Base-by-base conservation (phyloP, 2,888 invertebrate species). In the Vanessa cardui region DNA sequence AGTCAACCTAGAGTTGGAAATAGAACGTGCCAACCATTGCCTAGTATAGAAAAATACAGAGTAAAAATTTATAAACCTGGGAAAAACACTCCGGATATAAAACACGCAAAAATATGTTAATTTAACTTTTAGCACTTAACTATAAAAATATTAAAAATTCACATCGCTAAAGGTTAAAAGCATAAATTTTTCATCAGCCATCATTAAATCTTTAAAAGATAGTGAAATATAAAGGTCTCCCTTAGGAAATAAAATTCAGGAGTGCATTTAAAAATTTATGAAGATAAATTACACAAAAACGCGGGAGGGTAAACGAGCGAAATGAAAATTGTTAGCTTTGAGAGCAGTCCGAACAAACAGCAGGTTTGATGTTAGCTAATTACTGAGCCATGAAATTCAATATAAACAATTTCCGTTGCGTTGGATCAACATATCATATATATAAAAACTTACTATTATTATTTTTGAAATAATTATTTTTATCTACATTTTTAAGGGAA, bases 361-460 rank as follows among this genome's bases (percentile, higher is more conserved):
- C 70, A 59, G 69, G 69, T 67, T 68, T 69, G 74, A 77, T 77
- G 78, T 81, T 80, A 75, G 78, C 77, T 81, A 82, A 84, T 85
- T 84, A 81, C 80, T 71, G 76, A 75, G 72, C 77, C 79, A 75
- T 82, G 81, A 82, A 80, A 85, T 76, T 79, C 73, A 79, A 81
- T 78, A 75, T 73, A 77, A 77, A 79, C 77, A 78, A 60, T 70
- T 69, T 60, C 64, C 52, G 49, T 63, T 61, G 21, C 56, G 58
- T 68, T 67, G 58, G 72, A 72, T 62, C 62, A 68, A 56, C 44
- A 6, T 26, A 31, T 12, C 12, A 12, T 26, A 26, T 26, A 26
- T 26, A 26, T 26, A 26, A 26, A 26, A 26, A 5, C 2, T 26
- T 26, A 26, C 26, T 26, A 26, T 26, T 26, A 26, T 26, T 26